Evolutionary conservation across 2,797 vertebrate species (phyloP).

Genomic region (Heteromormyrus szaboi): DNA sequence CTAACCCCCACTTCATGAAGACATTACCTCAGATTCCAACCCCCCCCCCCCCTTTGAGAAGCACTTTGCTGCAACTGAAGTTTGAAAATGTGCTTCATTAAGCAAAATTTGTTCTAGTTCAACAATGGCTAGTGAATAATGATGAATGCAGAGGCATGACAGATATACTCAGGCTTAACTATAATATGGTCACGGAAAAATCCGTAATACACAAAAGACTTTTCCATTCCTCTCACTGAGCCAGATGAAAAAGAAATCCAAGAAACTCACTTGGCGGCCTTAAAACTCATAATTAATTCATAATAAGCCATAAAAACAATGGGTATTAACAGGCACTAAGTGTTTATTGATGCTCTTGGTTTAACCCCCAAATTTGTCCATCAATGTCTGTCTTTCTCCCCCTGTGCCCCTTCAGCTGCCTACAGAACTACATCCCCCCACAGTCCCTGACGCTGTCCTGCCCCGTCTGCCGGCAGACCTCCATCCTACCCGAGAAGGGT

Average conservation of each 20-base stretch:
- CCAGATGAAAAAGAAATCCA: not conserved
- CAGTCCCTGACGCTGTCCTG: conserved; percentile 93
- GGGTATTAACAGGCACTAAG: not conserved
- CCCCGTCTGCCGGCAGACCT: conserved; percentile 91
- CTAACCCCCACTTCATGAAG: not conserved
- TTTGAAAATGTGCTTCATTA: not conserved
- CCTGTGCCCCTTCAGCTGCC: conserved; percentile 63
- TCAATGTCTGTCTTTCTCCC: not conserved
- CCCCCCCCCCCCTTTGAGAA: not conserved
- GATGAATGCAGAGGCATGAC: not conserved
- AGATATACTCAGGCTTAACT: not conserved
- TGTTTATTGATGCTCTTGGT: not conserved
- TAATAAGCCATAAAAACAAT: not conserved
- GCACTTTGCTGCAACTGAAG: not conserved
- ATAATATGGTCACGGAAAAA: not conserved
- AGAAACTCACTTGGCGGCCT: not conserved
- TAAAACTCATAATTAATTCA: not conserved
- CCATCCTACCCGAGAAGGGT: conserved; percentile 87
- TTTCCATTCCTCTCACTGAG: not conserved
- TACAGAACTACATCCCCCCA: conserved; percentile 93
- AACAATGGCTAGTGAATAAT: not conserved
- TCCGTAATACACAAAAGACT: not conserved
- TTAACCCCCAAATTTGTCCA: not conserved
- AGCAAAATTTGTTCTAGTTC: not conserved
- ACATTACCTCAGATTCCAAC: not conserved